Base-by-base conservation (phyloP, 1,140 invertebrate genomes). In the Lamellibrachia luymesi region DNA sequence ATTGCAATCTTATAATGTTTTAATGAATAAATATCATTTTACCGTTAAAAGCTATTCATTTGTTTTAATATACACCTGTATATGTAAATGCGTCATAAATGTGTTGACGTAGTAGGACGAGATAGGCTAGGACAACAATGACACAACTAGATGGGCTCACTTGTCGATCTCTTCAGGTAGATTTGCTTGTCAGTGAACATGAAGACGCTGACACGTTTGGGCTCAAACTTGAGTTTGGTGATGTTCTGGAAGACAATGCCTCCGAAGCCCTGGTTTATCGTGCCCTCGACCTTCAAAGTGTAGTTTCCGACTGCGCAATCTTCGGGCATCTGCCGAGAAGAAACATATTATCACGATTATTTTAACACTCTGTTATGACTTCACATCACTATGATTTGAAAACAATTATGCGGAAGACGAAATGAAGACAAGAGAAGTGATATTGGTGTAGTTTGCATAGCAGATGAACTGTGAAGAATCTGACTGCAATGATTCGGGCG, bases 131-230 rank as follows among this genome's bases (percentile, higher is more conserved):
- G 38, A 38, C 38, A 38, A 38, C 38, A 38, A 38, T 80, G 52
- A 8, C 17, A 56, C 13, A 80, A 80, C 64, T 22, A 80, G 64
- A 80, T 8, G 64, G 25, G 7, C 64, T 80, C 64, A 80, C 64
- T 80, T 80, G 64, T 80, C 64, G 64, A 10, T 25, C 91, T 10
- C 17, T 91, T 91, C 91, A 50, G 91, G 95, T 99, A 99, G 1
- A 99, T 97, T 0, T 98, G 98, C 95, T 99, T 99, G 95, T 99
- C 98, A 93, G 98, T 97, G 96, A 99, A 98, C 94, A 99, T 98
- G 95, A 99, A 99, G 94, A 99, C 98, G 0, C 98, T 95, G 0
- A 95, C 94, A 50, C 96, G 95, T 93, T 96, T 96, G n/a, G 94
- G 92, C 91, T 95, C 94, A 93, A 96, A 96, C n/a, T 94, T 94